Base-by-base conservation (phyloP, 2,797 vertebrate genomes). In the Oryzias dopingdopingensis region DNA sequence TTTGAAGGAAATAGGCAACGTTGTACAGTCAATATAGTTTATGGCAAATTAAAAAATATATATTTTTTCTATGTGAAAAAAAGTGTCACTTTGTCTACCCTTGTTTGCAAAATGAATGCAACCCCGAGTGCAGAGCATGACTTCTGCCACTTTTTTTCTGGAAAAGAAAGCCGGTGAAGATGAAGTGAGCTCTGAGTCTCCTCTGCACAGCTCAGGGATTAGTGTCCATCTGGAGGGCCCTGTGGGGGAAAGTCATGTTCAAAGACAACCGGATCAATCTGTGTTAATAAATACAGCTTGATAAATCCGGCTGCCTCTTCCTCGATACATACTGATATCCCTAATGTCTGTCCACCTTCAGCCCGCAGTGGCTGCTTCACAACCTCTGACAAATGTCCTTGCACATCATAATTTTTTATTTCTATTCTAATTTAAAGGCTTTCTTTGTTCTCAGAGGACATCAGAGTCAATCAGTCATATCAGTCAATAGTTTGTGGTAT, bases 201-300 rank as follows among this genome's bases (percentile, higher is more conserved):
- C 44, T 46, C 44, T 22, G 44, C 44, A 13, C 56, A 49, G 68
- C 56, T 48, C 46, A 68, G 63, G 81, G 85, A 86, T 88, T 85
- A 88, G 59, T 64, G 52, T 73, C 81, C 67, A 65, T 82, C 76
- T 86, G 76, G 59, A 76, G 23, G 43, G 71, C 53, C 71, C 47
- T 48, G 68, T 60, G 68, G 60, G 65, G 66, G 74, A 81, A 85
- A 83, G 81, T 84, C 84, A 79, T 81, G 74, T 86, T 88, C 84
- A 90, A 88, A 90, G 86, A 83, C 85, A 80, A 75, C 67, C 59
- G 67, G 79, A 85, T 89, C 84, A 84, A 86, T 86, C 66, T 67
- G 54, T 60, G 74, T 76, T 85, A 82, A 87, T 83, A 83, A 87
- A 88, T 84, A 80, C 79, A 37, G 63, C 58, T 65, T 72, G 74